Percentiles rank a stretch among this genome's conserved stretches.
phyloP scores from a whole-genome alignment of 2,113 vertebrate species.

The Ahaetulla prasina region DNA sequence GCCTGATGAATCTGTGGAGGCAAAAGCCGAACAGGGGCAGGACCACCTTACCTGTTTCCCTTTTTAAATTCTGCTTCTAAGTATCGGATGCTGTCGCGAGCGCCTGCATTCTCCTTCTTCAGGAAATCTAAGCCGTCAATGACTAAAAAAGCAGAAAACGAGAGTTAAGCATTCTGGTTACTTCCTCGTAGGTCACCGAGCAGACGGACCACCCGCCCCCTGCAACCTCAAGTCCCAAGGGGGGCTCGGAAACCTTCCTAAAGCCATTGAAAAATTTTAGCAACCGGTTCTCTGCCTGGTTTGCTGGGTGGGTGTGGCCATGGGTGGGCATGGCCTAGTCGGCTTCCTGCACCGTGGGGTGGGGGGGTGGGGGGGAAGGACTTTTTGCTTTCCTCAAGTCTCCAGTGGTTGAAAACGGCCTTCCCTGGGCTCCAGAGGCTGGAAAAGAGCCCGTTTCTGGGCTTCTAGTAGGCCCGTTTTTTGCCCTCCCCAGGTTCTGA shows the following conservation, averaged over 20 bases:
- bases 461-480: too few species aligned
- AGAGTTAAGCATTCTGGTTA: neutral
- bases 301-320: too few species aligned
- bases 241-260: neutral
- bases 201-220: neutral
- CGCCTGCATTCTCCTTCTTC: conserved; percentile 91
- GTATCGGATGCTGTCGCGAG: conserved; percentile 91
- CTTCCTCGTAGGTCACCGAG: neutral
- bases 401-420: too few species aligned
- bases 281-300: too few species aligned
- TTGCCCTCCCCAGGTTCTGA: too few species aligned
- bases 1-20: neutral
- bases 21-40: fast-evolving
- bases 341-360: too few species aligned
- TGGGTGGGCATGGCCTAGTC: too few species aligned
- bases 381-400: too few species aligned
- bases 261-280: neutral
- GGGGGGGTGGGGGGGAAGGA: too few species aligned
- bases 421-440: too few species aligned
- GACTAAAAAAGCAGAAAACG: conserved; percentile 63
- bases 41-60: conserved; percentile 83
- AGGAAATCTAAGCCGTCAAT: conserved; percentile 92
- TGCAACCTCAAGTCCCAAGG: neutral
- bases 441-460: too few species aligned
- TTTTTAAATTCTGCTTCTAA: conserved; percentile 95